Percentiles rank a stretch among this genome's conserved stretches.
phyloP scores from a whole-genome alignment of 1,140 invertebrate species.

The Globodera ellingtonae region DNA sequence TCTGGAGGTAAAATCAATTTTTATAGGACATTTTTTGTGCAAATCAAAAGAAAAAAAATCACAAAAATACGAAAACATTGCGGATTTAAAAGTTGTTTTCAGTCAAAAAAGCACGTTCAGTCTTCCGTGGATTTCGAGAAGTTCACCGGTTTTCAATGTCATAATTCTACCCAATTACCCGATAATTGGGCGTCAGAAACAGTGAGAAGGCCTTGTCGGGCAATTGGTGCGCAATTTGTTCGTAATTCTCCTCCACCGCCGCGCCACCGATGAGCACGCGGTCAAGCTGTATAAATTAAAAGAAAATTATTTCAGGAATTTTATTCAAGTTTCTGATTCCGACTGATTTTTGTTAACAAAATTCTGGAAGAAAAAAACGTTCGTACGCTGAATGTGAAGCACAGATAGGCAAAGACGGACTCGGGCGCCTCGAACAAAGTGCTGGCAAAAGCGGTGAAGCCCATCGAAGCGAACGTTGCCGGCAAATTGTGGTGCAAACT shows the following conservation, averaged over 20 bases:
- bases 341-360: too few relatives aligned
- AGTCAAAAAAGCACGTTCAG: too few relatives aligned
- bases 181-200: slow-evolving; percentile 40
- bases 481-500: slow-evolving; percentile 13
- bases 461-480: slow-evolving; percentile 30
- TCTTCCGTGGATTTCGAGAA: neutral
- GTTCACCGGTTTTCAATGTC: neutral
- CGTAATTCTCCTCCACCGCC: slow-evolving; percentile 39
- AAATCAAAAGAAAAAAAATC: too few relatives aligned
- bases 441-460: slow-evolving; percentile 42
- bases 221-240: slow-evolving; percentile 36
- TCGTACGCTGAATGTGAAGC: slow-evolving; percentile 29
- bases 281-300: slow-evolving; percentile 36
- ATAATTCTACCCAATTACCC: slow-evolving; percentile 14
- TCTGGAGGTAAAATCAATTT: slow-evolving; percentile 7
- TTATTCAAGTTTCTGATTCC: too few relatives aligned
- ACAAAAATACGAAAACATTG: too few relatives aligned
- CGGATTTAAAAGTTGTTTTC: too few relatives aligned
- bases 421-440: slow-evolving; percentile 47
- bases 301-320: slow-evolving; percentile 12
- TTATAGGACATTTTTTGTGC: too few relatives aligned
- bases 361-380: too few relatives aligned
- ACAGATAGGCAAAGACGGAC: slow-evolving; percentile 45
- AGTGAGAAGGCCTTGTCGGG: slow-evolving; percentile 10
- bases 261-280: slow-evolving; percentile 41